Conservation (phyloP, 2,888 invertebrate genomes). For the Cremastinae sp. region DNA sequence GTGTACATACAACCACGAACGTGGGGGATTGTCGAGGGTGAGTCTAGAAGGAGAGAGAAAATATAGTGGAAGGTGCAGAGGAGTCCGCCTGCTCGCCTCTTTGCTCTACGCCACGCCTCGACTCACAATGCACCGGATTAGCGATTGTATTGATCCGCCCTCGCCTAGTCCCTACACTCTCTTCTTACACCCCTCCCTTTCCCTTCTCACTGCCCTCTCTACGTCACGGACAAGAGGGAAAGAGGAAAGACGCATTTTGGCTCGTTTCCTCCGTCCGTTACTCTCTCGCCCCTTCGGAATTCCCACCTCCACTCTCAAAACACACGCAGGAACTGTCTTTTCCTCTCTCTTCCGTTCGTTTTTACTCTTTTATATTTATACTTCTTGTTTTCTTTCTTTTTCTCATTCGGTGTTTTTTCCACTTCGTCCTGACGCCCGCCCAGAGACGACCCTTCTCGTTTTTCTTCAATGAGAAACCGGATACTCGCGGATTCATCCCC, state of each 20-base stretch:
- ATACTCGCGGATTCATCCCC: no score
- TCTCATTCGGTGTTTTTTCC: no score
- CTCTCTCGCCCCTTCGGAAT: conserved; percentile 46
- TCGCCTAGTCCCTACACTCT: conserved; percentile 76
- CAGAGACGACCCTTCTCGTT: not conserved
- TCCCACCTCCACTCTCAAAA: conserved; percentile 46
- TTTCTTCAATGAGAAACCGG: no score
- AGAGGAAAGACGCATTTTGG: conserved; percentile 70
- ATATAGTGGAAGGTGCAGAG: no score
- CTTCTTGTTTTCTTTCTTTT: no score
- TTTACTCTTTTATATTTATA: not conserved
- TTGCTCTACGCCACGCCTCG: conserved; percentile 79
- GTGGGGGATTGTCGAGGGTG: conserved; percentile 49
- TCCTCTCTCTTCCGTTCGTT: conserved; percentile 27
- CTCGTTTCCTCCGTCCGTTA: conserved; percentile 62
- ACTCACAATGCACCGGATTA: conserved; percentile 80
- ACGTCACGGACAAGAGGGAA: conserved; percentile 52
- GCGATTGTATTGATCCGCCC: conserved; percentile 80
- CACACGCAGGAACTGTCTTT: conserved; percentile 60
- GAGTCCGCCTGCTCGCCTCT: conserved; percentile 75
- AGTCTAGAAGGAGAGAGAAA: conserved; percentile 55
- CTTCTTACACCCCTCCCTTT: conserved; percentile 55
- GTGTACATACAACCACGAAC: conserved; percentile 45
- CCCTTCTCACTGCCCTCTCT: no score
- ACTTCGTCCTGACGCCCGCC: no score